phyloP scores from a whole-genome alignment of 2,113 vertebrate genomes.

The Sminthopsis crassicaudata region DNA sequence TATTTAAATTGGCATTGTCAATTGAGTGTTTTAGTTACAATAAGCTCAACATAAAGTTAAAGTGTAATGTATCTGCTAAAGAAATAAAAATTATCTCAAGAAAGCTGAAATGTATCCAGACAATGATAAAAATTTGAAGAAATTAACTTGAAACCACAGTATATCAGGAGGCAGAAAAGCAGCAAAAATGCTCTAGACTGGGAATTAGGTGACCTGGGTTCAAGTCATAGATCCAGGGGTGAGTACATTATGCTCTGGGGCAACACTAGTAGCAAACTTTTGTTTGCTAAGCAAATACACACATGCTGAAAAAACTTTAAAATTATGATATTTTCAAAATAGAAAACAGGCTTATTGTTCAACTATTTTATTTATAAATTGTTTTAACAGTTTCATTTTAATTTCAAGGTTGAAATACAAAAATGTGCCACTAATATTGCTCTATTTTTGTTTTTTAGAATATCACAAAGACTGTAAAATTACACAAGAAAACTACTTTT shows the following conservation, averaged over 20 bases:
- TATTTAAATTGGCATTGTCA: background rate
- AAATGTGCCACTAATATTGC: background rate
- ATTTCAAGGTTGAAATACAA: background rate
- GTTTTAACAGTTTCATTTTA: background rate
- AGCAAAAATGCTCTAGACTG: background rate
- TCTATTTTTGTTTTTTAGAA: background rate
- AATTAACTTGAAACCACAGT: background rate
- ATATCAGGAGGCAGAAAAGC: background rate
- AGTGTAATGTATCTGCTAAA: background rate
- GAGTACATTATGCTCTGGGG: background rate
- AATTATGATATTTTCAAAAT: background rate
- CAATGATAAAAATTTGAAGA: background rate
- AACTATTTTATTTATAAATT: background rate
- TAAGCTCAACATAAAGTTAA: background rate
- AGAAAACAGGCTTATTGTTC: background rate
- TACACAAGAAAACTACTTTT: background rate
- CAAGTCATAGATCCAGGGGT: background rate
- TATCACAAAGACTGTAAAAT: background rate
- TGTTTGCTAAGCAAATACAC: background rate
- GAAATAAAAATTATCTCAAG: background rate
- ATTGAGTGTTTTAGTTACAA: background rate
- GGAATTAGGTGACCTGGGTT: background rate
- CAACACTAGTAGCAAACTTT: background rate
- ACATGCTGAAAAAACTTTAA: background rate
- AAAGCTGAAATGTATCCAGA: background rate